Percentiles rank a stretch among this genome's conserved stretches.
These are phyloP conservation scores for Penaeus monodon DNA, from an alignment of 2,888 invertebrate species.

Conservation along the genomic window DNA sequence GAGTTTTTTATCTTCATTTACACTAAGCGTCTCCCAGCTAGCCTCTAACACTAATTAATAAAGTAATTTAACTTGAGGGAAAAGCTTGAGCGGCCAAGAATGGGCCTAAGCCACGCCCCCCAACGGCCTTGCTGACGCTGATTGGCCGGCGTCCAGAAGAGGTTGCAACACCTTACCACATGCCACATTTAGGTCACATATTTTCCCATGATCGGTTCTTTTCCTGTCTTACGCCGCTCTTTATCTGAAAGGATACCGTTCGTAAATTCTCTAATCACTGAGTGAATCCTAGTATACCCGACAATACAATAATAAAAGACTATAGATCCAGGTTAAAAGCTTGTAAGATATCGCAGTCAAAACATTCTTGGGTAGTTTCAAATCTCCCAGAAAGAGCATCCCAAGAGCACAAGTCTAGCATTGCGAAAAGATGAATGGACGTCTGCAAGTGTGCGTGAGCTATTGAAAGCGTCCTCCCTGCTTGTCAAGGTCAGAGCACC, in stretches of 20 bases:
- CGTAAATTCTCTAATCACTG: conserved; percentile 38
- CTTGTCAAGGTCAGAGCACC: conserved; percentile 16
- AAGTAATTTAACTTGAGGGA: conserved; percentile 54
- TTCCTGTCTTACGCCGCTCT: conserved; percentile 32
- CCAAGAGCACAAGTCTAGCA: not conserved
- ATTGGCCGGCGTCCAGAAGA: conserved; percentile 31
- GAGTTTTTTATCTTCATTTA: conserved; percentile 35
- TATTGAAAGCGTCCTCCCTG: not conserved
- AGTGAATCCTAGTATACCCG: no score
- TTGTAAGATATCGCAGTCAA: no score
- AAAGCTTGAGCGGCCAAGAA: conserved; percentile 30
- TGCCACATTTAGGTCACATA: conserved; percentile 55
- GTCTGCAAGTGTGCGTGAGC: not conserved
- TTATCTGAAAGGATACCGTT: conserved; percentile 43
- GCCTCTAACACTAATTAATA: conserved; percentile 51
- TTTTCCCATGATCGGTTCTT: conserved; percentile 52
- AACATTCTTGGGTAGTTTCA: no score
- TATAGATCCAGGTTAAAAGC: no score
- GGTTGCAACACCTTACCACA: conserved; percentile 19
- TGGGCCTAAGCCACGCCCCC: conserved; percentile 43
- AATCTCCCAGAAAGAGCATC: not conserved
- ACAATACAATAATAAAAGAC: no score
- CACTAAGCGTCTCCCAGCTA: conserved; percentile 31
- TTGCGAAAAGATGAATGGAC: conserved; percentile 11
- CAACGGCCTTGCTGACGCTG: conserved; percentile 6